Conservation (phyloP, 2,113 vertebrate genomes). For the Sylvicapra grimmia region DNA sequence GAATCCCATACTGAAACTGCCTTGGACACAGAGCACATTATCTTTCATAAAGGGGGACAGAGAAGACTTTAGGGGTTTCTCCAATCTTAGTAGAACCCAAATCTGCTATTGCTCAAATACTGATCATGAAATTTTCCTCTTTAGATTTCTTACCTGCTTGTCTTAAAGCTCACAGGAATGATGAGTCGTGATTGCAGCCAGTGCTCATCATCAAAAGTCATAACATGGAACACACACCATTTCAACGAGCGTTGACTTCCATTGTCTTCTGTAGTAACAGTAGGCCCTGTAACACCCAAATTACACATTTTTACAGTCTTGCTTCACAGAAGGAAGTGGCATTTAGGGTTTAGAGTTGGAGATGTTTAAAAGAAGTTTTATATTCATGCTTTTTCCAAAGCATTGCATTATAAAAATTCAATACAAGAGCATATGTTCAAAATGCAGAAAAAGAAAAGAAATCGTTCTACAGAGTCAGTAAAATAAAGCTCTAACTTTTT, state of each 20-base stretch:
- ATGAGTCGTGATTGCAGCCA: neutral
- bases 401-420: conserved; percentile 11
- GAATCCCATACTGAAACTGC: neutral
- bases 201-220: neutral
- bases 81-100: neutral
- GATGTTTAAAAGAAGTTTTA: neutral
- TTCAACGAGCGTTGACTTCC: conserved; percentile 7
- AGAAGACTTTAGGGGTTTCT: neutral
- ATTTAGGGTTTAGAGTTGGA: neutral
- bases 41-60: neutral
- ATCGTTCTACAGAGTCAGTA: neutral
- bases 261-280: neutral
- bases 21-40: neutral
- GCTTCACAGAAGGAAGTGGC: neutral
- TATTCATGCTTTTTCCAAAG: neutral
- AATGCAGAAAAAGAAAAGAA: conserved; percentile 1
- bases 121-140: neutral
- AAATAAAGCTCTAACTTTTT: conserved; percentile 26
- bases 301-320: neutral
- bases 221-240: neutral
- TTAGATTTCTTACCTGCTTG: neutral
- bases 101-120: neutral
- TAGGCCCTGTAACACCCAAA: neutral
- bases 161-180: neutral
- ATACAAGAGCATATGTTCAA: neutral